These are phyloP conservation scores for Chalcosyrphus nemorum DNA, from an alignment of 2,888 invertebrate genomes.

Conservation along the genomic window DNA sequence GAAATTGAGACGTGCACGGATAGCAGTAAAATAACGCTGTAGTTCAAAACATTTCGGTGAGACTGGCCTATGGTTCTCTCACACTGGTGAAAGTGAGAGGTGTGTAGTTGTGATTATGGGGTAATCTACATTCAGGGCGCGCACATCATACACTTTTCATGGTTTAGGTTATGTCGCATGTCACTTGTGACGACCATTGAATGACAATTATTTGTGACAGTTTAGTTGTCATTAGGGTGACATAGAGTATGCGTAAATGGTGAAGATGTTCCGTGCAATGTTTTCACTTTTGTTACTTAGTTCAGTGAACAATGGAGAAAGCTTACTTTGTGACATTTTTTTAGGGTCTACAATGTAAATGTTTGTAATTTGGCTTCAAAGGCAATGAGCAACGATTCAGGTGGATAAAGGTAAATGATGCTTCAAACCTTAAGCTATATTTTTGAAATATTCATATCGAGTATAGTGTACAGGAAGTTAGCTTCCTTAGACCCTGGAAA, in stretches of 20 bases:
- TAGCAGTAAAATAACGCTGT: constrained; percentile 3
- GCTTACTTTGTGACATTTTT: constrained; percentile 9
- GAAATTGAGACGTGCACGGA: constrained; percentile 56
- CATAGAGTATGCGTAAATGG: neutral
- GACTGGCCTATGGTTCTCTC: neutral
- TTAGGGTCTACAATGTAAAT: constrained; percentile 12
- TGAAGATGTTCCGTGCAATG: constrained; percentile 24
- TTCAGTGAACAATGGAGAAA: constrained; percentile 33
- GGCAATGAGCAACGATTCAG: neutral
- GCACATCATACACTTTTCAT: constrained; percentile 15
- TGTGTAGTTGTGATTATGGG: constrained; percentile 39
- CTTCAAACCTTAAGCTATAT: too few relatives aligned
- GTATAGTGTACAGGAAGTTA: too few relatives aligned
- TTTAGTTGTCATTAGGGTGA: constrained; percentile 53
- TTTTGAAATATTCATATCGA: too few relatives aligned
- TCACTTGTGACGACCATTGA: constrained; percentile 12
- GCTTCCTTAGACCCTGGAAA: too few relatives aligned
- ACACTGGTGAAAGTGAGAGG: constrained; percentile 62
- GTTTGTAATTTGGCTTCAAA: neutral
- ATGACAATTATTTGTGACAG: constrained; percentile 61
- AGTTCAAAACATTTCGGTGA: constrained; percentile 26
- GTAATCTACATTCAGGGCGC: constrained; percentile 67
- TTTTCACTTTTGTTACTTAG: constrained; percentile 24
- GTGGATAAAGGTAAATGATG: too few relatives aligned
- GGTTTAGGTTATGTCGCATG: constrained; percentile 23